Evolutionary conservation across 2,888 invertebrate genomes (phyloP).

Genomic region (Trichacis sp.): DNA sequence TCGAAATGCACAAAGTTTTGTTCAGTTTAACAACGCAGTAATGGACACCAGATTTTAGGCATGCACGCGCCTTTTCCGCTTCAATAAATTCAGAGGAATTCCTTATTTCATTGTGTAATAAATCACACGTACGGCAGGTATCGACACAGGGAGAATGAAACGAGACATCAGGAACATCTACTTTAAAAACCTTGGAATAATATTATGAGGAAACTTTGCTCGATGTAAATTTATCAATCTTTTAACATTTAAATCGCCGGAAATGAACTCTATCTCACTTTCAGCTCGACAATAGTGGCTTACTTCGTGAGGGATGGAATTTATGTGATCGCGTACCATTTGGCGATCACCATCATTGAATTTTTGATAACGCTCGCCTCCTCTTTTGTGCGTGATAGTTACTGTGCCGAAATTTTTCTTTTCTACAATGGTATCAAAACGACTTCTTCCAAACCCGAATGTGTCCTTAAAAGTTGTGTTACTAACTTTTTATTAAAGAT

Average conservation of each 20-base stretch:
- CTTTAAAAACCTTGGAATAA: no score
- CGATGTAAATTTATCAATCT: background rate
- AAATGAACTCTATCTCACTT: background rate
- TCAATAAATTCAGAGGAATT: background rate
- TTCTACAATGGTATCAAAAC: no score
- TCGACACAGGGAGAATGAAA: background rate
- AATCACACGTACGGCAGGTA: constrained; percentile 2
- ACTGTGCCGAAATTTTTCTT: background rate
- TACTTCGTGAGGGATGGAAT: constrained; percentile 1
- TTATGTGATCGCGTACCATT: background rate
- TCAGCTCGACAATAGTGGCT: constrained; percentile 2
- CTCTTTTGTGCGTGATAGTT: background rate
- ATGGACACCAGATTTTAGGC: background rate
- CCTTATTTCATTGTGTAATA: background rate
- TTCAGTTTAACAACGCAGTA: background rate
- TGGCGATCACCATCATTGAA: constrained; percentile 1
- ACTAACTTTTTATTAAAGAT: no score
- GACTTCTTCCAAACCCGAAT: no score
- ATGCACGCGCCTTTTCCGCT: background rate
- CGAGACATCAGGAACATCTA: no score
- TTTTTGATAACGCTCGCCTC: constrained; percentile 1
- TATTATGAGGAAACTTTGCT: no score
- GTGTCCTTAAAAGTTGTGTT: no score
- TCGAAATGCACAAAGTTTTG: constrained; percentile 3
- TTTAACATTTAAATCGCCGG: background rate